These are phyloP conservation scores for Papilio helenus DNA, from an alignment of 1,140 invertebrate genomes.

Conservation along the genomic window DNA sequence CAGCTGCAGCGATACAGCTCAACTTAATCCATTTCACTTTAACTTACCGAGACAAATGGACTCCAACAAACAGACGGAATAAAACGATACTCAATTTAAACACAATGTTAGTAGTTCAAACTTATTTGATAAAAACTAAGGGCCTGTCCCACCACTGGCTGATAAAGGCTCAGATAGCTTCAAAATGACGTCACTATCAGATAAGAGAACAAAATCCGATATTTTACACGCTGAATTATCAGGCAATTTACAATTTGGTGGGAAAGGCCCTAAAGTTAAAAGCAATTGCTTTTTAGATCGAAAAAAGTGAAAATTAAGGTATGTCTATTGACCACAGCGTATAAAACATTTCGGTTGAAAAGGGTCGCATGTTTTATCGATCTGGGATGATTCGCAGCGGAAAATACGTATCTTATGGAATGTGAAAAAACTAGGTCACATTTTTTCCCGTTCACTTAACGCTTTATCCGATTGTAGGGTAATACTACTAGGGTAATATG, in stretches of 20 bases:
- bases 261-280: no score
- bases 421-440: constrained; percentile 10
- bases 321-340: not conserved
- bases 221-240: no score
- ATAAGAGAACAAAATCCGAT: no score
- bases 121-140: no score
- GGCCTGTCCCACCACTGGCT: no score
- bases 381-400: constrained; percentile 13
- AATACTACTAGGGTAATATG: not conserved
- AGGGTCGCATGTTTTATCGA: constrained; percentile 11
- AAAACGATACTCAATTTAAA: not conserved
- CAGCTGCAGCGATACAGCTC: constrained; percentile 24
- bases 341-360: not conserved
- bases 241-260: no score
- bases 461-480: not conserved
- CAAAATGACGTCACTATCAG: no score
- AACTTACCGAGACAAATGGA: constrained; percentile 6
- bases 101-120: not conserved
- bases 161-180: no score
- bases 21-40: constrained; percentile 18
- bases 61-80: not conserved
- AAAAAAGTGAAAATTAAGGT: not conserved
- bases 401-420: not conserved
- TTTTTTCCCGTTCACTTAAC: not conserved
- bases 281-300: not conserved